Evolutionary conservation across 2,888 invertebrate species (phyloP), one percentile per base, ranked within the genome.

Genomic region (Carabus problematicus): DNA sequence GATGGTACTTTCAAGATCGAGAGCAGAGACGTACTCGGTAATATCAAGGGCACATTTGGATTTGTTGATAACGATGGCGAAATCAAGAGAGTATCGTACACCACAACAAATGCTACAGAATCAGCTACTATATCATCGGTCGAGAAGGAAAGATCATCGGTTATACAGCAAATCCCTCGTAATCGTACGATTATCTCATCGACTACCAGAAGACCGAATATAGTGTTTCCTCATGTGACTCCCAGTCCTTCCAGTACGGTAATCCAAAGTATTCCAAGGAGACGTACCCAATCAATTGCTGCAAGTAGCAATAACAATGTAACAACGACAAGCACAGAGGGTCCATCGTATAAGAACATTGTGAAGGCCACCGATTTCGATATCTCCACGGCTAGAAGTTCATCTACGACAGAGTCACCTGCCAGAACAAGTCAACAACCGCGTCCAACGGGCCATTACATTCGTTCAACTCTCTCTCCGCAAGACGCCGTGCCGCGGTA

Each of bases 1-100:
- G 93, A 93, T 79, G 93, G 93, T 3, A 91, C 92, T 0, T 93
- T 93, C 80, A 93, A 93, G 84, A 92, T 93, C 70, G 93, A 93
- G 82, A 93, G 91, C 76, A 84, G 92, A 72, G 92, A 92, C 80
- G 90, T 91, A 58, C 83, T 88, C 71, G 92, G 92, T 8, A 91
- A 92, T 79, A 90, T 93, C 72, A 92, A 92, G 80, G 93, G 93
- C 47, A 93, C 92, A 62, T 93, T 92, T 77, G 93, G 93, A 52
- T 93, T 91, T 79, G 85, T 93, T 59, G 92, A 92, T 77, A 88
- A 88, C 69, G 86, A 88, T 77, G 93, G 93, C 7, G 89, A 91
- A 78, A 88, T 93, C 69, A 92, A 93, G 82, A 85, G 92, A 68
- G 91, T 93, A 63, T 91, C 92, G 0, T 93, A 93, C 79, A 85